Percentiles rank a stretch among this genome's conserved stretches.
Evolutionary conservation across 1,140 invertebrate genomes (phyloP).

Genomic region (Pteromalus puparum): DNA sequence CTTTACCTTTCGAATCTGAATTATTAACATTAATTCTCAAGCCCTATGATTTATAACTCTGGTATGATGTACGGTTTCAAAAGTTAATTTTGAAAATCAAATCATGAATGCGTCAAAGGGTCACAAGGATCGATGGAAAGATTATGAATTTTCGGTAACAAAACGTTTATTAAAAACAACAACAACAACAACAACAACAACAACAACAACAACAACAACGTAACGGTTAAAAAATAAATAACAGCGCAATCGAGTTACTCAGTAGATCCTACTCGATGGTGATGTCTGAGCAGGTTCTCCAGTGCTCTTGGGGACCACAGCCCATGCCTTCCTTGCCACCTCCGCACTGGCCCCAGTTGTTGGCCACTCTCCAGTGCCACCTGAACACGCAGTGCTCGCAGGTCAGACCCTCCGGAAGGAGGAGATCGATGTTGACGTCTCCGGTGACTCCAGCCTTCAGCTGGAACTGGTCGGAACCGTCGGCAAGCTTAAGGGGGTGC

Average conservation of each 20-base stretch:
- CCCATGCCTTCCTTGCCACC: constrained; percentile 74
- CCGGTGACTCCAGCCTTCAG: not conserved
- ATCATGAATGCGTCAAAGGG: no score
- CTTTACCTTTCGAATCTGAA: no score
- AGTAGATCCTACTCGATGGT: constrained; percentile 71
- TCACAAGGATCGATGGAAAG: no score
- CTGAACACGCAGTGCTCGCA: constrained; percentile 79
- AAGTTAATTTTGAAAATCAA: no score
- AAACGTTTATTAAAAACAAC: no score
- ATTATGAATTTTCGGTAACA: no score
- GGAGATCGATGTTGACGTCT: constrained; percentile 38
- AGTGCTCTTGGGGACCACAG: constrained; percentile 81
- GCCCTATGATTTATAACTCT: no score
- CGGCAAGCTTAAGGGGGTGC: constrained; percentile 69
- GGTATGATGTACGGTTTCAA: no score
- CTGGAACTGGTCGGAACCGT: constrained; percentile 65
- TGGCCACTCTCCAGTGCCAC: constrained; percentile 59
- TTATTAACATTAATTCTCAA: no score
- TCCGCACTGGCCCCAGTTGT: constrained; percentile 77
- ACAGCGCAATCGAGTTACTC: not conserved
- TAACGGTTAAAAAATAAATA: not conserved
- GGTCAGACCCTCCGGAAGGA: constrained; percentile 74
- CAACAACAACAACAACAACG: not conserved
- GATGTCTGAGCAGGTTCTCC: constrained; percentile 82
- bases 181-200: no score